These are phyloP conservation scores for Dolichallabes microphthalmus DNA, from an alignment of 2,113 vertebrate genomes.

Conservation along the genomic window DNA sequence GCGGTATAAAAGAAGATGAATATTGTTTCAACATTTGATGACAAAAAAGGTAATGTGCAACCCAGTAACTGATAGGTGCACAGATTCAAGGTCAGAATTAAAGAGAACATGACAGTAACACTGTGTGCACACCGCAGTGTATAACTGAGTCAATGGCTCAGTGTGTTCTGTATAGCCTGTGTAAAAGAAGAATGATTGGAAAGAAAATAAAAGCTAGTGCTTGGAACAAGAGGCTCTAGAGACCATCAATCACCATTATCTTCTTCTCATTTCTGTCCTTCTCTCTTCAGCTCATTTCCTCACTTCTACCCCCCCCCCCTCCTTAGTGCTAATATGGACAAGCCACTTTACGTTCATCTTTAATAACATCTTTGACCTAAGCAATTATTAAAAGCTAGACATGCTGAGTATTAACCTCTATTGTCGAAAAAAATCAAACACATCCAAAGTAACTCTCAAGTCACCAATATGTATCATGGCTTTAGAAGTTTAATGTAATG, in stretches of 20 bases:
- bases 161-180: conserved; percentile 65
- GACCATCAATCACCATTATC: conserved; percentile 60
- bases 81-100: not conserved
- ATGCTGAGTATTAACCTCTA: conserved; percentile 18
- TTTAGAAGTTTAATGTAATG: not conserved
- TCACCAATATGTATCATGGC: not conserved
- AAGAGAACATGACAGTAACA: not conserved
- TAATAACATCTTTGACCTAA: conserved; percentile 42
- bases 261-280: conserved; percentile 23
- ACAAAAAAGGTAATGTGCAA: not conserved
- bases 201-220: conserved; percentile 61
- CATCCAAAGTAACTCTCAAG: not conserved
- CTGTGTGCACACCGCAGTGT: not conserved
- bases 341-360: conserved; percentile 53
- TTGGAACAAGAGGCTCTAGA: conserved; percentile 59
- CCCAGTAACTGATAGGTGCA: not conserved
- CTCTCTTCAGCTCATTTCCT: not conserved
- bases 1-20: too few relatives aligned
- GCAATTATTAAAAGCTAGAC: conserved; percentile 14
- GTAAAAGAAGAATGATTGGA: conserved; percentile 70
- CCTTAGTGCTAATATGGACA: conserved; percentile 41
- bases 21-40: not conserved
- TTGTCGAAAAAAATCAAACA: conserved; percentile 30
- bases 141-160: conserved; percentile 53
- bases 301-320: conserved; percentile 44